Base-by-base conservation (phyloP, 1,140 invertebrate species). In the Philopotamus ludificatus region DNA sequence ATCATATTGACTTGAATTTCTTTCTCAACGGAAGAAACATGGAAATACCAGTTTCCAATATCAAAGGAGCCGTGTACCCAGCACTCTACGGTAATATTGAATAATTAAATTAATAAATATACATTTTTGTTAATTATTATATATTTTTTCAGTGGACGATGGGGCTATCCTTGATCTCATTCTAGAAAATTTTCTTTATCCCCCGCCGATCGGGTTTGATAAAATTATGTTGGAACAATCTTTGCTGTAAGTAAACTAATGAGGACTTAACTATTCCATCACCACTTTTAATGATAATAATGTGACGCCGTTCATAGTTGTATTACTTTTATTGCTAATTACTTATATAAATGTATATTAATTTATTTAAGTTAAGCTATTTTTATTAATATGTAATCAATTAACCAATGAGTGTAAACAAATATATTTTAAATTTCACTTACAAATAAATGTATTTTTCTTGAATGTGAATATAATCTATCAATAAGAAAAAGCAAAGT, bases 201-300 rank as follows among this genome's bases (percentile, higher is more conserved):
- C 87, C 2, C 89, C 92, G 42, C 96, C 97, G 0, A 79, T 84
- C 42, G 97, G 97, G 25, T 99, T 92, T 76, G 94, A 97, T 67
- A 91, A 91, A 80, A 98, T 99, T 66, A 93, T 99, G 89, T 83
- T 98, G 54, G 97, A 99, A 79, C 94, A 99, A 77, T 96, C 95
- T 2, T 82, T 99, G 20, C 87, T 99, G 64, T 99, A 93, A 88
- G n/a, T 78, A 68, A 63, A 53, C 16, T 21, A 53, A 15, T 53
- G 16, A 25, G 50, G n/a, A n/a, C n/a, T n/a, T n/a, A n/a, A n/a
- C n/a, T n/a, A n/a, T n/a, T n/a, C n/a, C n/a, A n/a, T n/a, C n/a
- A n/a, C n/a, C n/a, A n/a, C n/a, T n/a, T n/a, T n/a, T n/a, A n/a
- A n/a, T n/a, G n/a, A n/a, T n/a, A n/a, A n/a, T n/a, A n/a, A n/a